Evolutionary conservation across 2,797 vertebrate genomes (phyloP), one percentile per base, ranked within the genome.

Genomic region (Acrocephalus scirpaceus): DNA sequence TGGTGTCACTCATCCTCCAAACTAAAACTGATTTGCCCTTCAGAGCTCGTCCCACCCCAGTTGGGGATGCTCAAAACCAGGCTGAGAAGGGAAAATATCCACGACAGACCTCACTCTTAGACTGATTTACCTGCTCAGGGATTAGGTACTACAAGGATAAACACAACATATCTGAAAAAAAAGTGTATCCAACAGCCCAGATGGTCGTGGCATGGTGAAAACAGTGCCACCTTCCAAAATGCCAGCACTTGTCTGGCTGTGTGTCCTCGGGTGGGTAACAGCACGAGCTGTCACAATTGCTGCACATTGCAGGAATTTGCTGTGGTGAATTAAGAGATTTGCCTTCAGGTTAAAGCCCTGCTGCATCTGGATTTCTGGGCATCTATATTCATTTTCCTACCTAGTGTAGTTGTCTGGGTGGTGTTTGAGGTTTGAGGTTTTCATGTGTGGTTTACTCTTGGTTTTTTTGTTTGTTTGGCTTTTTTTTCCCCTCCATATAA

Each of bases 141-240:
- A 15, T 92, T 36, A 27, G 18, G 11, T 47, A 13, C 6, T 7
- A 29, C 17, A 1, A 11, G 48, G 29, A 26, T 26, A 73, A 87
- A 21, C 23, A 29, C 62, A 42, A 27, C 11, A 38, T 23, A 53
- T 34, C 66, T 48, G 10, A 50, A 86, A 65, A 75, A 50, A 32
- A 27, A 38, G 25, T n/a, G 16, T 45, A 58, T 88, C 92, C 90
- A 90, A 48, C 30, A 84, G 65, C 72, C 86, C 94, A 93, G 92
- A 91, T 93, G 94, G 95, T 20, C 57, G 27, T 47, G 71, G 86
- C 61, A 80, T 32, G 3, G 38, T 45, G 69, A 64, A 87, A 92
- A 48, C 13, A 25, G 51, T 75, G 76, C 42, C 82, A 70, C 72
- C 74, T 82, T 57, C 86, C 12, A 7, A 56, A 92, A 69, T 7